Evolutionary conservation across 2,113 vertebrate genomes (phyloP).

Genomic region (Platichthys flesus): DNA sequence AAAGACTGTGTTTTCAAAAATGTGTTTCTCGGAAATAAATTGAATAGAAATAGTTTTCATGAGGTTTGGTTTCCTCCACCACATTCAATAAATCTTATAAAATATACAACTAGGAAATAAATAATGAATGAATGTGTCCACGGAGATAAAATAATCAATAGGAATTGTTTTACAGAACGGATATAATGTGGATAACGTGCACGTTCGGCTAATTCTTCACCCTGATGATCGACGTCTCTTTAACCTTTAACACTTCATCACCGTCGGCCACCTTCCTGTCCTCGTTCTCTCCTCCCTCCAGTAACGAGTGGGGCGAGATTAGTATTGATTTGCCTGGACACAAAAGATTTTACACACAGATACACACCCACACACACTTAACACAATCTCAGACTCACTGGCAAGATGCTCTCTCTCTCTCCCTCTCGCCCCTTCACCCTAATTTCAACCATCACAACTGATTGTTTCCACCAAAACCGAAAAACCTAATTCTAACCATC

Average conservation of each 20-base stretch:
- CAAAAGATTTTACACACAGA: slow-evolving; percentile 18
- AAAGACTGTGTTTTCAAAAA: too few relatives aligned
- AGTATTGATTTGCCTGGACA: slow-evolving; percentile 56
- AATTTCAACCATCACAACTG: not conserved
- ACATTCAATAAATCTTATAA: not conserved
- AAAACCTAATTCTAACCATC: too few relatives aligned
- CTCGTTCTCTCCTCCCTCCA: not conserved
- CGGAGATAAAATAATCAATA: too few relatives aligned
- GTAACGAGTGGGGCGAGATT: slow-evolving; percentile 50
- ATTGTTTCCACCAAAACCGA: not conserved
- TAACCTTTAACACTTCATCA: slow-evolving; percentile 54
- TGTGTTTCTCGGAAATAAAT: too few relatives aligned
- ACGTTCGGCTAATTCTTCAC: too few relatives aligned
- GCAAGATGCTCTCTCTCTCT: too few relatives aligned
- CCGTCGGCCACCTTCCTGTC: slow-evolving; percentile 12
- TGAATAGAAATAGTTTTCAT: not conserved
- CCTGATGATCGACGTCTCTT: slow-evolving; percentile 26
- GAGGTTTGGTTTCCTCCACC: not conserved
- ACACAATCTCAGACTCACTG: too few relatives aligned
- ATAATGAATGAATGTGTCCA: too few relatives aligned
- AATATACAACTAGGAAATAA: not conserved
- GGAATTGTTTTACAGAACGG: too few relatives aligned
- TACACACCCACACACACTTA: not conserved
- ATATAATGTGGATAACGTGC: too few relatives aligned
- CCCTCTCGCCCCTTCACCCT: not conserved